phyloP scores from a whole-genome alignment of 92 coral and sea anemone species.

The Diadumene lineata region DNA sequence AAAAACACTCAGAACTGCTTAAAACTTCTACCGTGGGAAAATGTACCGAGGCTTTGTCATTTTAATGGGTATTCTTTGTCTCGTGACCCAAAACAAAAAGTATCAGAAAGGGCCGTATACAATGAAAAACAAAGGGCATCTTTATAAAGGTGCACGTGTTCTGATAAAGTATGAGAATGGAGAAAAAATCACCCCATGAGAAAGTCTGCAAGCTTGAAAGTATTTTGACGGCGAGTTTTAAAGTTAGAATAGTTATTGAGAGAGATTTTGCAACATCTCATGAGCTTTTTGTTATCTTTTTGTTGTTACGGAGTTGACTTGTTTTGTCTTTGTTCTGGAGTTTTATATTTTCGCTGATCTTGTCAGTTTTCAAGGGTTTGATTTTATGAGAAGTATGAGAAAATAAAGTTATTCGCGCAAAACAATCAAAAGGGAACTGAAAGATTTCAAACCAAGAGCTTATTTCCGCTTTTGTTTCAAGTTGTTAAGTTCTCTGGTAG shows the following conservation, averaged over 20 bases:
- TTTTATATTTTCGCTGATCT: no score
- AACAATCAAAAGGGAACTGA: not conserved
- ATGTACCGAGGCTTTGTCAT: conserved; percentile 30
- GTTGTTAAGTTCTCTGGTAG: no score
- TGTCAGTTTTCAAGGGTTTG: no score
- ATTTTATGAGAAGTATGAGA: no score
- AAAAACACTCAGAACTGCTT: conserved; percentile 24
- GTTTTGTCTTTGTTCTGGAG: no score
- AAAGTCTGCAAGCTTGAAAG: no score
- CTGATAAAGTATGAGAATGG: conserved; percentile 16
- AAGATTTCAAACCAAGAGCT: not conserved
- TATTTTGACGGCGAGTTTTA: no score
- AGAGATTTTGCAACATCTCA: no score
- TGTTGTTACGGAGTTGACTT: no score
- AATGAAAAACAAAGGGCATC: conserved; percentile 38
- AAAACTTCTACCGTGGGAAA: conserved; percentile 50
- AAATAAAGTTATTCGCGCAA: no score
- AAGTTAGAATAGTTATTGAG: no score
- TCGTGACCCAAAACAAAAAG: conserved; percentile 55
- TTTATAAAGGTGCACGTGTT: conserved; percentile 42
- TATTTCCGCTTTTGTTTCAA: not conserved
- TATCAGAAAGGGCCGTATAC: conserved; percentile 48
- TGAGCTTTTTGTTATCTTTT: no score
- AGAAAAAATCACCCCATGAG: conserved; percentile 18
- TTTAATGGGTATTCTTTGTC: conserved; percentile 33